Evolutionary conservation across 2,113 vertebrate species (phyloP), one percentile per base, ranked within the genome.

Genomic region (Brachypodius melanocephalos): DNA sequence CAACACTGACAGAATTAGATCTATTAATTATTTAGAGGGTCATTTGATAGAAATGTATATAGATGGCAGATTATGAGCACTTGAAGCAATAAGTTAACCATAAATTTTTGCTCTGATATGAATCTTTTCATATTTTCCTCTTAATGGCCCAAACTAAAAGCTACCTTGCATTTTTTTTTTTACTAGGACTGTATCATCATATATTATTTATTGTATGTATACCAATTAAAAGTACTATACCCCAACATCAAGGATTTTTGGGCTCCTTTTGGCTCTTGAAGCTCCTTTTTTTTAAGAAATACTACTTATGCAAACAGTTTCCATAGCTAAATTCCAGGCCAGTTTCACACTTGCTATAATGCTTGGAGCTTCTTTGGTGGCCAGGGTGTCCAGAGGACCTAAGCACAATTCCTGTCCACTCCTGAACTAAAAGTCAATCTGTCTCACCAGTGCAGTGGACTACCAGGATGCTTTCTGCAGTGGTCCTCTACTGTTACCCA

Each of bases 1-100:
- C 55, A 94, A 91, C 85, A 82, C 80, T 93, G 83, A 63, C 77
- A 93, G 93, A 94, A 96, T 97, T 97, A 96, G 94, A 88, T 82
- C 85, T 83, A 95, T 97, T 94, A 97, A 96, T 97, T 96, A 96
- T 97, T 96, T 94, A 96, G 74, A 82, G 92, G 85, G 88, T 94
- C 93, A 92, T 93, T 97, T 94, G 88, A 93, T 92, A 96, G 83
- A 92, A 97, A 93, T 89, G 80, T 97, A 86, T 94, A 92, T 79
- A 89, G 92, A 93, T 88, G 80, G 88, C 86, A 94, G 80, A 96
- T 89, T 92, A 94, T 72, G 73, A 95, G 51, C 75, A 94, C 76
- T 95, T 93, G 88, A 95, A 94, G 90, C 52, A 85, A 14, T 90
- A 95, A 94, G 73, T 93, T 96, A 96, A 85, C 55, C 28, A 85